phyloP scores from a whole-genome alignment of 2,113 vertebrate genomes.

The Bos indicus region DNA sequence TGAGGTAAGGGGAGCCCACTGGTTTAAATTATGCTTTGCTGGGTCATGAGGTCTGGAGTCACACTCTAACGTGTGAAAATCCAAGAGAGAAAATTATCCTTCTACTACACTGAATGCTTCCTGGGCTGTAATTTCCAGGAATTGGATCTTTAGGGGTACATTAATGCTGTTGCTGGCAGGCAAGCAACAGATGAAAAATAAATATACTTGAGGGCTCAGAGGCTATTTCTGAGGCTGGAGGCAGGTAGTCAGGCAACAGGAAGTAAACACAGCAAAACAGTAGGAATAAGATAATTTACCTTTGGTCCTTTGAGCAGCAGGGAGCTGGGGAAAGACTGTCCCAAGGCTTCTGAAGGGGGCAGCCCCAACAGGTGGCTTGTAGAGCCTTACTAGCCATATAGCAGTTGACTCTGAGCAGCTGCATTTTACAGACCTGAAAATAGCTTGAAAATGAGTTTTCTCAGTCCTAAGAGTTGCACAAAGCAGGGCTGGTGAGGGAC shows the following conservation, averaged over 20 bases:
- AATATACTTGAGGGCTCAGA: constrained; percentile 34
- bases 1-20: not conserved
- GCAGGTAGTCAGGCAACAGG: constrained; percentile 64
- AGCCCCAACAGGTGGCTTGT: not conserved
- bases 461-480: not conserved
- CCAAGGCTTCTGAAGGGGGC: not conserved
- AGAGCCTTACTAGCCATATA: not conserved
- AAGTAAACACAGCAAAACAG: constrained; percentile 53
- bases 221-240: constrained; percentile 20
- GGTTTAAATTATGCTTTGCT: not conserved
- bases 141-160: not conserved
- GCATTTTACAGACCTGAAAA: constrained; percentile 21
- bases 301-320: constrained; percentile 4
- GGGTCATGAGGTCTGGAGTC: not conserved
- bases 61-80: not conserved
- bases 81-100: not conserved
- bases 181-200: constrained; percentile 45
- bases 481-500: not conserved
- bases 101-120: not conserved
- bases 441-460: constrained; percentile 28
- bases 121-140: constrained; percentile 9
- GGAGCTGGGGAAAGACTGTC: not conserved
- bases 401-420: not conserved
- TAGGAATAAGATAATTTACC: constrained; percentile 27
- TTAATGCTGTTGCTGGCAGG: not conserved